Conservation (phyloP, 2,888 invertebrate genomes). For the Microdon myrmicae region DNA sequence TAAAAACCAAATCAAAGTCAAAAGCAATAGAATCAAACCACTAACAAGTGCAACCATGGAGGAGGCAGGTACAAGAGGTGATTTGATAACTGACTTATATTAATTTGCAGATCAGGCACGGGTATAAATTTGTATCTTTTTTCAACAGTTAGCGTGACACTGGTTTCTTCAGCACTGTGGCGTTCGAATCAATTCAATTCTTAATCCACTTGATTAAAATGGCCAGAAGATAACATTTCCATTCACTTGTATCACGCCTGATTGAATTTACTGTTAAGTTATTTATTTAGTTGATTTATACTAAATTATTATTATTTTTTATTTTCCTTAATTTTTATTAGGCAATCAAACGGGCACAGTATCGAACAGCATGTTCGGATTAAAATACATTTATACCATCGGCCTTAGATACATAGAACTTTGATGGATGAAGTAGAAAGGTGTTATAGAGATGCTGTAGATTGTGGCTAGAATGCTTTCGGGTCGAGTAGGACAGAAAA, state of each 20-base stretch:
- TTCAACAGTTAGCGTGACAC: constrained; percentile 14
- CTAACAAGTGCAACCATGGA: too few relatives aligned
- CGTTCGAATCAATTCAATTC: constrained; percentile 42
- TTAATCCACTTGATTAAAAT: constrained; percentile 50
- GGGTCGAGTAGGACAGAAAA: constrained; percentile 27
- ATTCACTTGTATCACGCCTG: constrained; percentile 36
- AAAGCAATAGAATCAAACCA: too few relatives aligned
- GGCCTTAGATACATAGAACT: too few relatives aligned
- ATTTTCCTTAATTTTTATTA: constrained; percentile 36
- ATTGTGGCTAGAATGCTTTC: constrained; percentile 19
- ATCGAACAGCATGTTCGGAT: constrained; percentile 29
- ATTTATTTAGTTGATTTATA: constrained; percentile 1
- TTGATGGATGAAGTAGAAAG: constrained; percentile 10
- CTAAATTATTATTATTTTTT: constrained; percentile 10
- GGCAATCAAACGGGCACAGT: constrained; percentile 42
- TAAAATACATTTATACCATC: constrained; percentile 42
- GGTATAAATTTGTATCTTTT: constrained; percentile 49
- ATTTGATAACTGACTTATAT: constrained; percentile 51
- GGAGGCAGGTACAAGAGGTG: too few relatives aligned
- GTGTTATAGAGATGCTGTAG: constrained; percentile 22
- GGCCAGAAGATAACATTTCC: constrained; percentile 49
- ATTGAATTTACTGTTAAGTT: not conserved
- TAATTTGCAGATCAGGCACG: constrained; percentile 45
- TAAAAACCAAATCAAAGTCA: too few relatives aligned
- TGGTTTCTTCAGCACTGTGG: constrained; percentile 34